Evolutionary conservation across 2,888 invertebrate genomes (phyloP).

Genomic region (Parnassius mnemosyne): DNA sequence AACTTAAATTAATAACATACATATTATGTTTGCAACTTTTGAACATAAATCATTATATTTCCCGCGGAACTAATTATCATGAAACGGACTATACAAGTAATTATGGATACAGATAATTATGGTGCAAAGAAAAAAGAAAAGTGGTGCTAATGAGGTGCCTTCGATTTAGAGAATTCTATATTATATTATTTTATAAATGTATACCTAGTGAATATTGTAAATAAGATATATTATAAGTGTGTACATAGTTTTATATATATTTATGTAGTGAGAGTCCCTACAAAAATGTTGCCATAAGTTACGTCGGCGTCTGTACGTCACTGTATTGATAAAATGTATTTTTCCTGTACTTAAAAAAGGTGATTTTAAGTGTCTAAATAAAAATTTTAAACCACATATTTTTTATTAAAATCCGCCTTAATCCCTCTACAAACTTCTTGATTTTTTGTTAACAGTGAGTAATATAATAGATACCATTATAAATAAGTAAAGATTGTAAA

Average conservation of each 20-base stretch:
- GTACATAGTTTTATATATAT: conserved; percentile 49
- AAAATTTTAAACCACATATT: conserved; percentile 32
- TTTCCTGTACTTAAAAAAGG: conserved; percentile 64
- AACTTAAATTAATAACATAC: no score
- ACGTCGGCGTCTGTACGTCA: conserved; percentile 35
- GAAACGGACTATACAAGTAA: no score
- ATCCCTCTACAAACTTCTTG: no score
- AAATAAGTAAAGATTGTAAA: no score
- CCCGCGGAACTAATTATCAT: no score
- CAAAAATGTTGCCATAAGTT: conserved; percentile 55
- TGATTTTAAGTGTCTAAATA: conserved; percentile 71
- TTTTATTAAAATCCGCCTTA: no score
- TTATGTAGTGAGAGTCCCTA: conserved; percentile 40
- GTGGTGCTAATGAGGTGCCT: conserved; percentile 32
- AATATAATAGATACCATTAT: no score
- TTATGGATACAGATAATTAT: background rate
- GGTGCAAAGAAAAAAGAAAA: conserved; percentile 10
- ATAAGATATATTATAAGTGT: conserved; percentile 37
- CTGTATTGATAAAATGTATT: conserved; percentile 28
- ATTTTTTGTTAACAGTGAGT: no score
- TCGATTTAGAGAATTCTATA: conserved; percentile 38
- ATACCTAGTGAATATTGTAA: conserved; percentile 57
- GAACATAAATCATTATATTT: no score
- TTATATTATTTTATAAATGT: conserved; percentile 24
- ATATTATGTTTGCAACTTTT: no score